These are phyloP conservation scores for Threskiornis aethiopicus DNA, from an alignment of 2,797 vertebrate genomes.

Conservation along the genomic window DNA sequence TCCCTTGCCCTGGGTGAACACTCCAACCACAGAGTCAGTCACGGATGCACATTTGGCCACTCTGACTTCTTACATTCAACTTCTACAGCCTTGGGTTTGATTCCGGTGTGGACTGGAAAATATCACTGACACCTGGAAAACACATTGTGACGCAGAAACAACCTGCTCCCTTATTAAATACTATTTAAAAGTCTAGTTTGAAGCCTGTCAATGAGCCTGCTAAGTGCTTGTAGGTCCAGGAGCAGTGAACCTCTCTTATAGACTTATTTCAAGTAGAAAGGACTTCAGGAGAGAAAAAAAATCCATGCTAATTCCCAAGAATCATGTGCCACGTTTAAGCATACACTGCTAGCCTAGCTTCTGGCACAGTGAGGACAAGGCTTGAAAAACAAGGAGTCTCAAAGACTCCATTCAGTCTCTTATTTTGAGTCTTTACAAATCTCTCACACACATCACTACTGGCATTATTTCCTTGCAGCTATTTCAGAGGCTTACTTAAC, in stretches of 20 bases:
- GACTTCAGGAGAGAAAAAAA: not conserved
- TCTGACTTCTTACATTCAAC: not conserved
- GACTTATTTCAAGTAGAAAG: not conserved
- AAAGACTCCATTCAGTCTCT: slow-evolving; percentile 48
- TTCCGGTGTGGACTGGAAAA: not conserved
- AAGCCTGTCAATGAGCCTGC: not conserved
- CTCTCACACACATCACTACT: slow-evolving; percentile 19
- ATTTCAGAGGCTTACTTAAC: slow-evolving; percentile 31
- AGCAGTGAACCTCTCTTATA: not conserved
- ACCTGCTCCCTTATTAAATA: not conserved
- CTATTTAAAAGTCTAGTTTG: not conserved
- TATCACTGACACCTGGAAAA: not conserved
- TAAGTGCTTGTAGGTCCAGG: not conserved
- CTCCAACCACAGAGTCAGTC: not conserved
- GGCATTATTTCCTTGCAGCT: slow-evolving; percentile 31
- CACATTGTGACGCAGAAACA: not conserved
- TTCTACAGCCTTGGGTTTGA: not conserved
- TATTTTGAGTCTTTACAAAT: slow-evolving; percentile 32
- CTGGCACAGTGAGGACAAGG: not conserved
- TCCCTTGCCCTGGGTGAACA: not conserved
- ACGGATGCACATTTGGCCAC: not conserved
- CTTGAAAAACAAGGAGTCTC: slow-evolving; percentile 26
- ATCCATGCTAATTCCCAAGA: not conserved
- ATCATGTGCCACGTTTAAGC: not conserved
- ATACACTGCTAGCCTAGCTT: not conserved